A percentile compares a stretch with the other conserved stretches of the same genome.
Evolutionary conservation across 2,797 vertebrate genomes (phyloP).

Genomic region (Rhinichthys osculus): DNA sequence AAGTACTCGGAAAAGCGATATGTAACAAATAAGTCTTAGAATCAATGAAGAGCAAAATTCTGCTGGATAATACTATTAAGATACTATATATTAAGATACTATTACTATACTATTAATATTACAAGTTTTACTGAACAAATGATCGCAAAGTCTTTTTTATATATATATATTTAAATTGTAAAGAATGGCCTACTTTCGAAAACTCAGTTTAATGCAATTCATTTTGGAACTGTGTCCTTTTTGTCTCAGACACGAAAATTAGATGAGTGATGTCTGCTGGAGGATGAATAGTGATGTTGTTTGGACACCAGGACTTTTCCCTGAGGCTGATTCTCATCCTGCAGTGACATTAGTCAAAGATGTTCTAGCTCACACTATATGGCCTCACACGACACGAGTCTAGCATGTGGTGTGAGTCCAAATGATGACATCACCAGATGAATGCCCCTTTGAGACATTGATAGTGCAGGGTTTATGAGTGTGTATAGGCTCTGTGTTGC

Average conservation of each 20-base stretch:
- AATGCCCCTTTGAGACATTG: constrained; percentile 68
- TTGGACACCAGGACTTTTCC: constrained; percentile 67
- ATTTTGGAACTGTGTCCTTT: constrained; percentile 51
- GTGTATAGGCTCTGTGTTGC: constrained; percentile 50
- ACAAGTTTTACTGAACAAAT: not conserved
- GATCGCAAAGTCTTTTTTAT: not conserved
- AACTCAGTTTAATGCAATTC: constrained; percentile 21
- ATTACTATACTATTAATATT: not conserved
- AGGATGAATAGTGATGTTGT: constrained; percentile 61
- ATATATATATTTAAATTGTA: not conserved
- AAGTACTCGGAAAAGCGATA: too few species aligned
- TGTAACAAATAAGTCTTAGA: not conserved
- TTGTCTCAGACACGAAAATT: constrained; percentile 54
- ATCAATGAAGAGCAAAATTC: not conserved
- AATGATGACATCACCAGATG: constrained; percentile 58
- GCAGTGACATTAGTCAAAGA: constrained; percentile 70
- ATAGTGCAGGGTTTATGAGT: constrained; percentile 58
- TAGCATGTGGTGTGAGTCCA: constrained; percentile 45
- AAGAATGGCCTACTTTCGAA: not conserved
- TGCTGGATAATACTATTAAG: not conserved
- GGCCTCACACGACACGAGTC: constrained; percentile 53
- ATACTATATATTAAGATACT: too few species aligned
- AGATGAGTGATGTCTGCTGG: constrained; percentile 57
- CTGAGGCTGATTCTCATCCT: constrained; percentile 64
- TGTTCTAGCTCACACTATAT: constrained; percentile 71